A percentile compares a stretch with the other conserved stretches of the same genome.
Evolutionary conservation across 2,113 vertebrate genomes (phyloP).

Genomic region (Carassius carassius): DNA sequence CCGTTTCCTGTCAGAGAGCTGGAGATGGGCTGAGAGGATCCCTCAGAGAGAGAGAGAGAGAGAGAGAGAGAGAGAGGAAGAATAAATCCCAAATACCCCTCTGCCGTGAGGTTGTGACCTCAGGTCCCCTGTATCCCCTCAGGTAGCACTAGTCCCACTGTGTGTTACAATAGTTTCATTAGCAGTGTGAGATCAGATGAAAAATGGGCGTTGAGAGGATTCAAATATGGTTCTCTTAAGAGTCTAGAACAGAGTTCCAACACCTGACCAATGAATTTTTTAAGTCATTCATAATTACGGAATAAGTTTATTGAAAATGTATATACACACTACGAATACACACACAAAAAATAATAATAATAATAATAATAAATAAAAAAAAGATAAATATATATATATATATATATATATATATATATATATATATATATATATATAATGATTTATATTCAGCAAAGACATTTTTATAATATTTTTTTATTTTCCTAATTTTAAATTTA

Average conservation of each 20-base stretch:
- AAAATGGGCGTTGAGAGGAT: constrained; percentile 13
- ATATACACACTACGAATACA: neutral
- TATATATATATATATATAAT: neutral
- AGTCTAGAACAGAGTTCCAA: neutral
- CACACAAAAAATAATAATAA: too few relatives aligned
- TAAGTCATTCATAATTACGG: neutral
- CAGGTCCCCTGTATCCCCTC: constrained; percentile 10
- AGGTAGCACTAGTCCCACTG: neutral
- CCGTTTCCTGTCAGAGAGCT: neutral
- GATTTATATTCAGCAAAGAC: neutral
- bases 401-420: too few relatives aligned
- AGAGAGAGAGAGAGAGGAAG: constrained; percentile 11
- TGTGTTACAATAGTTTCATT: constrained; percentile 14
- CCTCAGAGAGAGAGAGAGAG: constrained; percentile 28
- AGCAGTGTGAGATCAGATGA: neutral
- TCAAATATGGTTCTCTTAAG: neutral
- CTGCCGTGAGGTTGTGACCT: constrained; percentile 30
- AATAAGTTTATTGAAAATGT: neutral
- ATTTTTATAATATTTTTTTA: neutral
- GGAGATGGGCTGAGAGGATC: neutral
- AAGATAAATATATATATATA: neutral
- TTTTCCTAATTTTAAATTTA: neutral
- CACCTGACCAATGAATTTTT: neutral
- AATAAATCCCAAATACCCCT: constrained; percentile 43
- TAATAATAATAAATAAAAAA: too few relatives aligned